Evolutionary conservation across 1,140 invertebrate species (phyloP).

Genomic region (Aphelinus certus): DNA sequence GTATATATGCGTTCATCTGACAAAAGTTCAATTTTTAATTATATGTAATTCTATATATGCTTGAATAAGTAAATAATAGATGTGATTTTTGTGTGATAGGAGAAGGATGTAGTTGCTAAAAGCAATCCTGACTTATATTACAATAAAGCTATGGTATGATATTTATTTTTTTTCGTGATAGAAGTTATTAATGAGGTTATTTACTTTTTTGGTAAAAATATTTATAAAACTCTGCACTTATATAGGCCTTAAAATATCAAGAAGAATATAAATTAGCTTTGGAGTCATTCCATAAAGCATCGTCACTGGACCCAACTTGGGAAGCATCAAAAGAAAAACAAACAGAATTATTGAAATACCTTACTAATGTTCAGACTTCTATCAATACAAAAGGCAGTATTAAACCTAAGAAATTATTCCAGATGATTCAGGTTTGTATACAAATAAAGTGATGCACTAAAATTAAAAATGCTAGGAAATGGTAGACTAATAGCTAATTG

Average conservation of each 20-base stretch:
- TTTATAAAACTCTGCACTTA: constrained; percentile 27
- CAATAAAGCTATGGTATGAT: constrained; percentile 84
- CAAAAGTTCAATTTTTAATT: constrained; percentile 11
- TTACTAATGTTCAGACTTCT: constrained; percentile 73
- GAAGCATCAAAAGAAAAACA: constrained; percentile 71
- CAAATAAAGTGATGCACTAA: neutral
- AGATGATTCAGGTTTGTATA: constrained; percentile 70
- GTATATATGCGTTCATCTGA: constrained; percentile 29
- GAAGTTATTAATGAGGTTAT: constrained; percentile 36
- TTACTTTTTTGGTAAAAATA: constrained; percentile 12
- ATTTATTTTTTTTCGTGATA: constrained; percentile 17
- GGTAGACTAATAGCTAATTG: too few species aligned
- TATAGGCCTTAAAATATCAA: constrained; percentile 82
- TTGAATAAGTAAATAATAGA: too few species aligned
- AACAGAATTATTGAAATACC: constrained; percentile 73
- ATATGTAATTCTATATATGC: neutral
- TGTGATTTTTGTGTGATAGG: constrained; percentile 62
- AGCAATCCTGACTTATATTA: constrained; percentile 85
- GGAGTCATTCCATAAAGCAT: constrained; percentile 74
- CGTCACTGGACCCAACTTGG: constrained; percentile 80
- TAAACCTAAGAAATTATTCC: constrained; percentile 75
- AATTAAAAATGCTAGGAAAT: too few species aligned
- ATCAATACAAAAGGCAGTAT: constrained; percentile 77
- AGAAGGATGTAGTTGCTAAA: constrained; percentile 77
- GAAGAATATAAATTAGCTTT: constrained; percentile 79